Percentiles rank a stretch among this genome's conserved stretches.
Evolutionary conservation across 2,113 vertebrate species (phyloP).

Genomic region (Paralichthys olivaceus): DNA sequence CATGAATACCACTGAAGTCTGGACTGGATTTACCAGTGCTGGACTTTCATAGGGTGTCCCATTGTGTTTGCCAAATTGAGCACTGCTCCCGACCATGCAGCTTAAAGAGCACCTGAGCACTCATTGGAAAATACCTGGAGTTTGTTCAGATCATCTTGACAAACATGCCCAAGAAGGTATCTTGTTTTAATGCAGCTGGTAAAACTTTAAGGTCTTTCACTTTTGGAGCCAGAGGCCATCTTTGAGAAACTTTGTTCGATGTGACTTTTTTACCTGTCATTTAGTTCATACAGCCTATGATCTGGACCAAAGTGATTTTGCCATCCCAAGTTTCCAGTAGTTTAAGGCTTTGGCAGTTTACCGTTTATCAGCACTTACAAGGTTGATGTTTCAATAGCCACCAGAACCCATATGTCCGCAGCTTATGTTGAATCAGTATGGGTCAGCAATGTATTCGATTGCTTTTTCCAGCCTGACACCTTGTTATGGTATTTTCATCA

Average conservation of each 20-base stretch:
- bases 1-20: constrained; percentile 31
- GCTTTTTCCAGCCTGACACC: constrained; percentile 34
- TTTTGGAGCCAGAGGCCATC: not conserved
- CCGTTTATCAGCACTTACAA: not conserved
- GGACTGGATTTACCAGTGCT: constrained; percentile 15
- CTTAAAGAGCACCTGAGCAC: not conserved
- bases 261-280: too few species aligned
- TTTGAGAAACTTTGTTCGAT: too few species aligned
- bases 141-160: not conserved
- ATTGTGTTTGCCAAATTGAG: constrained; percentile 8
- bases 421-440: constrained; percentile 29
- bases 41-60: constrained; percentile 20
- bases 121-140: constrained; percentile 2
- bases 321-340: too few species aligned
- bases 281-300: too few species aligned
- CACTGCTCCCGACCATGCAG: not conserved
- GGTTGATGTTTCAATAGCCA: constrained; percentile 14
- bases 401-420: constrained; percentile 8
- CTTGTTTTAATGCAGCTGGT: not conserved
- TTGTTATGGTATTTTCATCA: constrained; percentile 49
- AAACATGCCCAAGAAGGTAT: not conserved
- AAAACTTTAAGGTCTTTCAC: not conserved
- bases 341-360: not conserved
- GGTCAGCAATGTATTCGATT: constrained; percentile 33
- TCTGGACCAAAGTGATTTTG: too few species aligned